Conservation (phyloP, 2,113 vertebrate species). For the Tragulus kanchil region DNA sequence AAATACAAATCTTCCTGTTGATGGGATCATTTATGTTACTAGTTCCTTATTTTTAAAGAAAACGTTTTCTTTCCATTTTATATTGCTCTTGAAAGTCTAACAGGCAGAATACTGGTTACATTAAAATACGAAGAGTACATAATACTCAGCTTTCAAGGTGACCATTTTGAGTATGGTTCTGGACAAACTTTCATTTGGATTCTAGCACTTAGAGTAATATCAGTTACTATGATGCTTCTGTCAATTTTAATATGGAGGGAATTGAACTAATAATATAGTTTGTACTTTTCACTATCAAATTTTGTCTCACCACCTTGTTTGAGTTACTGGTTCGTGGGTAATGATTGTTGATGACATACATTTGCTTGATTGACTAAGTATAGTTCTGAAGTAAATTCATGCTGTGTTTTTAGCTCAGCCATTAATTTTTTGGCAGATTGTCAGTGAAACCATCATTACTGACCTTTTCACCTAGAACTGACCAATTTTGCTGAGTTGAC, state of each 20-base stretch:
- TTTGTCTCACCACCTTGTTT: slow-evolving; percentile 62
- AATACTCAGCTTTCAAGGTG: slow-evolving; percentile 57
- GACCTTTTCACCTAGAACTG: slow-evolving; percentile 38
- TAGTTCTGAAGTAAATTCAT: slow-evolving; percentile 58
- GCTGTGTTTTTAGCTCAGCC: slow-evolving; percentile 35
- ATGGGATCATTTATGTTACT: slow-evolving; percentile 70
- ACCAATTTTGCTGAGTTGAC: slow-evolving; percentile 50
- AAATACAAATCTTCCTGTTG: slow-evolving; percentile 74
- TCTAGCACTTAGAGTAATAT: slow-evolving; percentile 44
- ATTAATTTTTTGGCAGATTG: slow-evolving; percentile 33
- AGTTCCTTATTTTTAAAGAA: slow-evolving; percentile 73
- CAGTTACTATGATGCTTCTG: slow-evolving; percentile 36
- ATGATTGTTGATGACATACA: slow-evolving; percentile 23
- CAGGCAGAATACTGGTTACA: slow-evolving; percentile 37
- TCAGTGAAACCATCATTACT: slow-evolving; percentile 38
- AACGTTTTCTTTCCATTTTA: slow-evolving; percentile 59
- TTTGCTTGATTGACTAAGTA: slow-evolving; percentile 61
- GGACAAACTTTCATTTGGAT: slow-evolving; percentile 58
- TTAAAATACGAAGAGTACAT: slow-evolving; percentile 50
- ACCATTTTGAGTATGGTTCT: slow-evolving; percentile 56
- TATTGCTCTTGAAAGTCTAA: slow-evolving; percentile 66
- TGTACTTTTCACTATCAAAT: not conserved
- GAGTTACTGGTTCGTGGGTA: slow-evolving; percentile 53
- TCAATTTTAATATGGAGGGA: slow-evolving; percentile 49
- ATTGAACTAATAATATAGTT: slow-evolving; percentile 39